These are phyloP conservation scores for Muscicapa comitata DNA, from an alignment of 2,797 vertebrate genomes.

Conservation along the genomic window DNA sequence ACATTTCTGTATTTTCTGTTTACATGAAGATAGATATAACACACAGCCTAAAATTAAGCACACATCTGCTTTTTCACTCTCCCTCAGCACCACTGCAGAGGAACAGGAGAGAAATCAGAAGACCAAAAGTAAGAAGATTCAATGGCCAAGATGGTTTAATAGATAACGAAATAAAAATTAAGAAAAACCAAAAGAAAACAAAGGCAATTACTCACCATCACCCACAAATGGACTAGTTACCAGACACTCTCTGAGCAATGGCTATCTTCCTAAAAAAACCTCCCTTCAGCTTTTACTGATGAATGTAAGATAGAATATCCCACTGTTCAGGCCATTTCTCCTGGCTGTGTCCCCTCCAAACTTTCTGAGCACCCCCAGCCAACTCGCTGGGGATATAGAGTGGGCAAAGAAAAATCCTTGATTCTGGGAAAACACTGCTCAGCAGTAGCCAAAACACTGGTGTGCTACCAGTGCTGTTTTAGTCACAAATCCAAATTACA, in stretches of 20 bases:
- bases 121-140: not conserved
- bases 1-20: not conserved
- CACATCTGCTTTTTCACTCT: not conserved
- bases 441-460: not conserved
- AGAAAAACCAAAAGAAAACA: not conserved
- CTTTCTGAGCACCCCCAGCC: not conserved
- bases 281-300: not conserved
- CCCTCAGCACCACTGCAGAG: not conserved
- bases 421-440: not conserved
- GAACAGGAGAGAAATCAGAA: not conserved
- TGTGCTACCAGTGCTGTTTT: not conserved
- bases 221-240: not conserved
- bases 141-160: not conserved
- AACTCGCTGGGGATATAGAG: fast-evolving
- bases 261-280: not conserved
- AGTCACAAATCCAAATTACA: not conserved
- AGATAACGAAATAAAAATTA: not conserved
- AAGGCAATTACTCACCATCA: not conserved
- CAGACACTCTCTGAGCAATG: not conserved
- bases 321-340: not conserved
- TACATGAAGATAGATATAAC: not conserved
- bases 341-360: not conserved
- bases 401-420: not conserved
- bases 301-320: not conserved
- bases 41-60: not conserved